Base-by-base conservation (phyloP, 2,888 invertebrate genomes). In the Teleiodes luculella region DNA sequence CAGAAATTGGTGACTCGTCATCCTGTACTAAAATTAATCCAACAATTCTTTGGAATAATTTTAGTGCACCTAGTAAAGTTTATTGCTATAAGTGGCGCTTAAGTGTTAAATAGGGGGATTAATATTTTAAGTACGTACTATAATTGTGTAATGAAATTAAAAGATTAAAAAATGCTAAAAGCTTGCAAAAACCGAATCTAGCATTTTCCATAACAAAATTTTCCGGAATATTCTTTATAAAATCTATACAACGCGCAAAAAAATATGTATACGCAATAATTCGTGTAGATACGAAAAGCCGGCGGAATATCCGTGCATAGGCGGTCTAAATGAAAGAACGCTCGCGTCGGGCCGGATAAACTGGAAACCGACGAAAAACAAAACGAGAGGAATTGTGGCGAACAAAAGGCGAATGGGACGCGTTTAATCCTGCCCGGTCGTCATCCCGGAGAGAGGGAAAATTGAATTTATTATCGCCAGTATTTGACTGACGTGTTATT, bases 401-500 rank as follows among this genome's bases (percentile, higher is more conserved):
- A 82, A 87, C 86, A 87, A 88, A 85, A 86, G 83, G 77, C 79
- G 85, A 81, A 78, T 76, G 74, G 79, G 79, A 80, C 83, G 73
- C 76, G 73, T 83, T 86, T 88, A 87, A 88, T 87, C 86, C 85
- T 77, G 84, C 78, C 83, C 84, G 80, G 82, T 72, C 82, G 83
- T 78, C 83, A 80, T 83, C 83, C 76, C 76, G 74, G 71, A 43
- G 76, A 69, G 68, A 76, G 79, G 72, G 83, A 84, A 86, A 89
- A 88, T 88, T 87, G 87, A 88, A 89, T 89, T 88, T 89, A 88
- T 88, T 86, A 89, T 86, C 81, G 80, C 78, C 81, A 80, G 82
- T 85, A 77, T 87, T 86, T 88, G 88, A 88, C 79, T 87, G 88
- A 88, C 88, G 83, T 87, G 87, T 86, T 88, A 87, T 88, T 88